A percentile compares a stretch with the other conserved stretches of the same genome.
These are phyloP conservation scores for Centropus bengalensis DNA, from an alignment of 2,113 vertebrate genomes.

Conservation along the genomic window DNA sequence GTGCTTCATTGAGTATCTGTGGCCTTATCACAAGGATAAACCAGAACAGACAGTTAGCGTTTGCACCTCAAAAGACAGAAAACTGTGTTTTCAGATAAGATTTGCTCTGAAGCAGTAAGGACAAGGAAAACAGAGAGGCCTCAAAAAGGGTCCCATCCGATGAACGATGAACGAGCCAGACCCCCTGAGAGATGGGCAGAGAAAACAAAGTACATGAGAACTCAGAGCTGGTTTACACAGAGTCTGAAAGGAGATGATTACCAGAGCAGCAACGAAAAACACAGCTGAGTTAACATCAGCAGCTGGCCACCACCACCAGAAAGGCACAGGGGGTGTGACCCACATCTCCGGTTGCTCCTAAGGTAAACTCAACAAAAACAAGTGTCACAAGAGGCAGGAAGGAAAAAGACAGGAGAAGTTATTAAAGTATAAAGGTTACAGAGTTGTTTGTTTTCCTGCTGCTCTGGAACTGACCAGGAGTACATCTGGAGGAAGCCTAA, in stretches of 20 bases:
- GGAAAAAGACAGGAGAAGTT: background rate
- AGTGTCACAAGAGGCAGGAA: background rate
- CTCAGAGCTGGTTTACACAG: background rate
- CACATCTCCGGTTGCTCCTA: background rate
- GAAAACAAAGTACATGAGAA: background rate
- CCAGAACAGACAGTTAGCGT: background rate
- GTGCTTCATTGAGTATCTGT: background rate
- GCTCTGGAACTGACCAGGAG: background rate
- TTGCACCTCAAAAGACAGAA: background rate
- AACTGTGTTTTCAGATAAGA: background rate
- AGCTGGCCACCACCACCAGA: background rate
- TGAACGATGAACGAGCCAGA: background rate
- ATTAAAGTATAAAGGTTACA: background rate
- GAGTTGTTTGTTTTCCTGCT: background rate
- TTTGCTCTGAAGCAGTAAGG: background rate
- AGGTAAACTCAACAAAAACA: background rate
- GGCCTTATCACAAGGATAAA: slow-evolving; percentile 9
- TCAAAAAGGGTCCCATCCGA: background rate
- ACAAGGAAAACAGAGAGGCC: background rate
- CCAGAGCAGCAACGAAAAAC: background rate
- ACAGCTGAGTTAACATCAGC: background rate
- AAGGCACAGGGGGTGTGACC: background rate
- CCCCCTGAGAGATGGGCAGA: background rate
- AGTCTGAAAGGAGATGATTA: background rate
- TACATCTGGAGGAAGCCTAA: background rate